Evolutionary conservation across 1,140 invertebrate species (phyloP), one percentile per base, ranked within the genome.

Genomic region (Drosophila nebulosa): DNA sequence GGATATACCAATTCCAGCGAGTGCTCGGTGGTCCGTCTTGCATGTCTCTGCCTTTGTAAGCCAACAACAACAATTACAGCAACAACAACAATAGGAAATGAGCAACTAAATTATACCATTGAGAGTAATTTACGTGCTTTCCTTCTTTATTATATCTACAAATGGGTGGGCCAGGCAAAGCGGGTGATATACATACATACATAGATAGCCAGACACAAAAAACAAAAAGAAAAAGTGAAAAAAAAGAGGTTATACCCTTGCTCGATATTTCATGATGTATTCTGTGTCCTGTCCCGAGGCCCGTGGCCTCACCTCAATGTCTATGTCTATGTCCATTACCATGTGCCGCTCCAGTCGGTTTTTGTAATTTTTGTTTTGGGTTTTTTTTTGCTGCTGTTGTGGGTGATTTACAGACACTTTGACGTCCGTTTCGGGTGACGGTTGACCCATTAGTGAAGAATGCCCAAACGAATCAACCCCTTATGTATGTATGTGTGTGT

Each of bases 351-450:
- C 59, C 52, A 10, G 24, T 42, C 35, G 27, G 35, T 35, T 22
- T 32, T 22, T 32, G 32, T 77, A 50, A 46, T 27, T 64, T 61
- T 64, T 73, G 65, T 72, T 70, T 62, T 42, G 58, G 69, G 64
- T 56, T 64, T 51, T 71, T 74, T 39, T 51, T 71, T 74, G 30
- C 60, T 58, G 10, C 55, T 76, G 69, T 69, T 76, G 74, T 77
- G 83, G 81, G 81, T 86, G 81, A 88, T 86, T 86, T 86, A 79
- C 83, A 83, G 78, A 83, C 83, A 83, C 84, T 86, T 83, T 88
- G 83, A 86, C 83, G 83, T 88, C 79, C 74, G 83, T 78, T 74
- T 78, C n/a, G 78, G 79, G 83, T 86, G 83, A 86, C 78, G 81
- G 74, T 86, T 86, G 81, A 86, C 83, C 83, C 83, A 86, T 86